These are phyloP conservation scores for Rhea pennata DNA, from an alignment of 2,113 vertebrate genomes.

Conservation along the genomic window DNA sequence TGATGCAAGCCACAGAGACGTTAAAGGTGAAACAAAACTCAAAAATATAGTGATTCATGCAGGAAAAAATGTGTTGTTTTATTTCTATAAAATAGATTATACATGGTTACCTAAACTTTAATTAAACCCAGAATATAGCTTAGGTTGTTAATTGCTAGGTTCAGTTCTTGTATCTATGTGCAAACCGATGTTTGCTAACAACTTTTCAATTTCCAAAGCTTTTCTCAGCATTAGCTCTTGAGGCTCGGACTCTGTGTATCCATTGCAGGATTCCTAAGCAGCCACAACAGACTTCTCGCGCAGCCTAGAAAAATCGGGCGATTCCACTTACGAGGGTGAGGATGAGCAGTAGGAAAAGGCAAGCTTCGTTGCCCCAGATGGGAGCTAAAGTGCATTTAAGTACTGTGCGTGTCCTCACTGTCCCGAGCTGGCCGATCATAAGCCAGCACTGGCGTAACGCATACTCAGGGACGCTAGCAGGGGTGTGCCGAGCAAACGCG, in stretches of 20 bases:
- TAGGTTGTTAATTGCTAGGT: neutral
- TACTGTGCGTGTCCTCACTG: neutral
- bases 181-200: neutral
- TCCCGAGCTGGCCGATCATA: fast-evolving
- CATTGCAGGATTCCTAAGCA: neutral
- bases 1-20: neutral
- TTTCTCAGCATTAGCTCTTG: neutral
- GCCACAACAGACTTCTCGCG: neutral
- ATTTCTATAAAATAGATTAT: neutral
- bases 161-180: neutral
- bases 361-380: neutral
- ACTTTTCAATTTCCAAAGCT: neutral
- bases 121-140: neutral
- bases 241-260: fast-evolving
- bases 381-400: neutral
- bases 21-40: neutral
- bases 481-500: neutral
- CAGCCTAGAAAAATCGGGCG: neutral
- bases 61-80: neutral
- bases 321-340: neutral
- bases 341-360: neutral
- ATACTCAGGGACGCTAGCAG: neutral
- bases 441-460: fast-evolving
- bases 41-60: neutral
- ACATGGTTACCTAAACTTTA: neutral